Evolutionary conservation across 2,113 vertebrate species (phyloP).

Genomic region (Cygnus buccinator): DNA sequence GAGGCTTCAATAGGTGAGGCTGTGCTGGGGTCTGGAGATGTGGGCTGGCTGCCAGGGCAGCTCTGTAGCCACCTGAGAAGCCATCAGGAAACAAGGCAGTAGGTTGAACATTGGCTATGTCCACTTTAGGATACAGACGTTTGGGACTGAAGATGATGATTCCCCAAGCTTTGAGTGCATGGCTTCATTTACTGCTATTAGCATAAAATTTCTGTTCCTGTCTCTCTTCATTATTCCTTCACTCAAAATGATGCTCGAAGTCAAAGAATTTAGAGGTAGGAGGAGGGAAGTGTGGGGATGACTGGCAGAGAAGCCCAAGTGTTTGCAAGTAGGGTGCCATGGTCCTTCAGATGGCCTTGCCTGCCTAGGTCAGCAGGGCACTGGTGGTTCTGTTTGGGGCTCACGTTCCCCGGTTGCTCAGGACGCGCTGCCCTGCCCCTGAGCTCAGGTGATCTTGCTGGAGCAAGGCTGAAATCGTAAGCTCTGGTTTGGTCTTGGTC

Average conservation of each 20-base stretch:
- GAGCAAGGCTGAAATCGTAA: not conserved
- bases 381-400: not conserved
- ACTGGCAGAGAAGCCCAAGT: not conserved
- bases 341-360: not conserved
- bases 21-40: not conserved
- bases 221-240: not conserved
- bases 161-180: not conserved
- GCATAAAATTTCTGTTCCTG: not conserved
- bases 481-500: not conserved
- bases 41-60: not conserved
- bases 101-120: rapidly evolving
- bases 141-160: not conserved
- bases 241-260: not conserved
- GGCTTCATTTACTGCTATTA: not conserved
- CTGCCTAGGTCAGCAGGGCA: not conserved
- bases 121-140: not conserved
- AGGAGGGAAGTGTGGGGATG: not conserved
- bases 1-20: not conserved
- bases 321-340: rapidly evolving
- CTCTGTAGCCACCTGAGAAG: not conserved
- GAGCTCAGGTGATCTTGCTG: not conserved
- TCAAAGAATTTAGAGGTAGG: not conserved
- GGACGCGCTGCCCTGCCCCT: not conserved
- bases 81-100: not conserved
- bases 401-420: not conserved